Evolutionary conservation across 2,888 invertebrate genomes (phyloP).

Genomic region (Ophion ventricosus): DNA sequence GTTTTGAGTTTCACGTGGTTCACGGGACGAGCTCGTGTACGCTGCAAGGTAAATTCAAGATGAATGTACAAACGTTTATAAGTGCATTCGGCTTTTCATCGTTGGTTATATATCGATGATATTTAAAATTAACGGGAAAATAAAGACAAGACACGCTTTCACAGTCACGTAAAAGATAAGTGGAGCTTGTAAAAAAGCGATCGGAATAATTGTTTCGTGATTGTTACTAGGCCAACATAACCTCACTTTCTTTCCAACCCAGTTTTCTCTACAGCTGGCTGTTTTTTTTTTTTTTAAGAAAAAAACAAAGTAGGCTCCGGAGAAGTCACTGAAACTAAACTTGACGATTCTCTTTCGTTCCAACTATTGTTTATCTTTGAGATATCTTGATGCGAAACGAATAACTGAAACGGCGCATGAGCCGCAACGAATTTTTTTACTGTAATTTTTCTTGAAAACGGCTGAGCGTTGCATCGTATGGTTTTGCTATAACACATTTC

Average conservation of each 20-base stretch:
- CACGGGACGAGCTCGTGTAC: conserved; percentile 73
- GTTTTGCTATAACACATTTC: too few relatives aligned
- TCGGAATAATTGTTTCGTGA: not conserved
- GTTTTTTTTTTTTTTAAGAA: too few relatives aligned
- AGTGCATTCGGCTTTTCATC: not conserved
- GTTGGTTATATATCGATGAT: not conserved
- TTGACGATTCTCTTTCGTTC: too few relatives aligned
- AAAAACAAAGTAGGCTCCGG: too few relatives aligned
- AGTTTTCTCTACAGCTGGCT: too few relatives aligned
- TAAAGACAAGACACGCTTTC: not conserved
- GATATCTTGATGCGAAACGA: too few relatives aligned
- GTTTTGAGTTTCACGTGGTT: conserved; percentile 74
- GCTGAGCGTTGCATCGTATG: too few relatives aligned
- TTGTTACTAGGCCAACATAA: not conserved
- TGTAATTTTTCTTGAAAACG: too few relatives aligned
- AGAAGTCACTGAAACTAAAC: too few relatives aligned
- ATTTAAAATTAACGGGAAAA: not conserved
- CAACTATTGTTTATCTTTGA: too few relatives aligned
- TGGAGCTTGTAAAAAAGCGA: not conserved
- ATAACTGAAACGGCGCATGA: too few relatives aligned
- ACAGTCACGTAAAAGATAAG: not conserved
- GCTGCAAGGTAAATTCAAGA: conserved; percentile 71
- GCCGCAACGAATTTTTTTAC: too few relatives aligned
- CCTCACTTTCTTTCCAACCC: not conserved
- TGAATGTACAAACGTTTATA: not conserved